phyloP scores from a whole-genome alignment of 2,113 vertebrate species.

The Hymenochirus boettgeri region DNA sequence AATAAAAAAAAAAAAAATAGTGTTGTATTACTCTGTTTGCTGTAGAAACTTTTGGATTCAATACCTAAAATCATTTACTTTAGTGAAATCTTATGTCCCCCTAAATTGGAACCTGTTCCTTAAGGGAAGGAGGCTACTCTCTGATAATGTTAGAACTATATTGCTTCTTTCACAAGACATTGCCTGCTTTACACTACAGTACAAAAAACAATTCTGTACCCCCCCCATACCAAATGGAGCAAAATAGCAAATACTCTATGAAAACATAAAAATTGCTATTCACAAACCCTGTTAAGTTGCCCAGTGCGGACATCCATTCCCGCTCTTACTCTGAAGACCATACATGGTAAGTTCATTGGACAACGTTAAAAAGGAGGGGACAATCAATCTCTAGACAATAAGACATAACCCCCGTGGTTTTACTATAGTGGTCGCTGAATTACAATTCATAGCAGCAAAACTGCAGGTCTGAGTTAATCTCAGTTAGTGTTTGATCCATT shows the following conservation, averaged over 20 bases:
- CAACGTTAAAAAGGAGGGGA: no score
- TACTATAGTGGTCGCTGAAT: slow-evolving; percentile 3
- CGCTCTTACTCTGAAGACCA: no score
- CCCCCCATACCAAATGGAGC: neutral
- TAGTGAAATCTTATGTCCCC: neutral
- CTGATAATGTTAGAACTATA: neutral
- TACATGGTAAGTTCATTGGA: no score
- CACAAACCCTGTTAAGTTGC: slow-evolving; percentile 1
- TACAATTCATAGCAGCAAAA: neutral
- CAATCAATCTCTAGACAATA: no score
- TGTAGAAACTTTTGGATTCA: neutral
- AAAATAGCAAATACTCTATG: neutral
- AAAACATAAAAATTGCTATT: slow-evolving; percentile 4
- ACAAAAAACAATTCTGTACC: neutral
- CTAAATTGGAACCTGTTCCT: neutral
- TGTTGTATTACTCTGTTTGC: neutral
- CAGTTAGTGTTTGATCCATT: no score
- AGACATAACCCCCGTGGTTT: no score
- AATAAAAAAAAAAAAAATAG: slow-evolving; percentile 11
- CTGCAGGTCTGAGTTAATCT: no score
- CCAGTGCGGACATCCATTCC: no score
- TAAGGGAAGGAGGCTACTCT: neutral
- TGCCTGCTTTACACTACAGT: neutral
- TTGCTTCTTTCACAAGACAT: neutral
- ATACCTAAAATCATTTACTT: neutral